These are phyloP conservation scores for Penaeus japonicus DNA, from an alignment of 1,140 invertebrate genomes.

Conservation along the genomic window DNA sequence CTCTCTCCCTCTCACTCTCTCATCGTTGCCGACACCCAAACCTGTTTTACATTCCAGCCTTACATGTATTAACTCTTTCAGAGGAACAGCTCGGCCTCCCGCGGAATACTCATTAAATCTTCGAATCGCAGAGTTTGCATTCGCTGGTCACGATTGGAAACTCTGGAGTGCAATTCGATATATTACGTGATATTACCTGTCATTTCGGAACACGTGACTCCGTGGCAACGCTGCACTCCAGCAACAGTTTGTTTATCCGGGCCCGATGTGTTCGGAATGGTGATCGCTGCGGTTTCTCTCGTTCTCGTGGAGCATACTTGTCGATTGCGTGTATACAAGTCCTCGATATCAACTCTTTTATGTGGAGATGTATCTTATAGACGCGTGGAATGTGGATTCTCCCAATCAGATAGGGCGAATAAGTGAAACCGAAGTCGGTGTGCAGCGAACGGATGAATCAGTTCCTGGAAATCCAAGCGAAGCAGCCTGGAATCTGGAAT, in stretches of 20 bases:
- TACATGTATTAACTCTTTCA: too few relatives aligned
- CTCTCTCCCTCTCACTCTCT: background rate
- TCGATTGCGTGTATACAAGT: background rate
- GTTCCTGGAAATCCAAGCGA: conserved; percentile 27
- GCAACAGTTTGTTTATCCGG: conserved; percentile 44
- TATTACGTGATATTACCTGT: too few relatives aligned
- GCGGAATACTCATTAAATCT: too few relatives aligned
- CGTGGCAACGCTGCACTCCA: conserved; percentile 11
- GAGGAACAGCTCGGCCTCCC: too few relatives aligned
- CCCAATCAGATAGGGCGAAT: too few relatives aligned
- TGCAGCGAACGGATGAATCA: background rate
- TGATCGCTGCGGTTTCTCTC: background rate
- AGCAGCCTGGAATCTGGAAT: conserved; percentile 20
- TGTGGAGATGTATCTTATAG: background rate
- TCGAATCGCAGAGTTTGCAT: too few relatives aligned
- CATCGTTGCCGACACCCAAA: background rate
- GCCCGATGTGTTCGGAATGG: background rate
- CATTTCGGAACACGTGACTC: too few relatives aligned
- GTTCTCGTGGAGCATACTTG: background rate
- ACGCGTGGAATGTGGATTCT: background rate
- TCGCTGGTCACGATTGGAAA: too few relatives aligned
- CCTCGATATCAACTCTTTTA: background rate
- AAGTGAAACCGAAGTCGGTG: background rate
- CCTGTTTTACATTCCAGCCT: too few relatives aligned
- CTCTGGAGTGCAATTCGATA: too few relatives aligned